phyloP scores from a whole-genome alignment of 2,888 invertebrate species.

The Eulithis prunata region DNA sequence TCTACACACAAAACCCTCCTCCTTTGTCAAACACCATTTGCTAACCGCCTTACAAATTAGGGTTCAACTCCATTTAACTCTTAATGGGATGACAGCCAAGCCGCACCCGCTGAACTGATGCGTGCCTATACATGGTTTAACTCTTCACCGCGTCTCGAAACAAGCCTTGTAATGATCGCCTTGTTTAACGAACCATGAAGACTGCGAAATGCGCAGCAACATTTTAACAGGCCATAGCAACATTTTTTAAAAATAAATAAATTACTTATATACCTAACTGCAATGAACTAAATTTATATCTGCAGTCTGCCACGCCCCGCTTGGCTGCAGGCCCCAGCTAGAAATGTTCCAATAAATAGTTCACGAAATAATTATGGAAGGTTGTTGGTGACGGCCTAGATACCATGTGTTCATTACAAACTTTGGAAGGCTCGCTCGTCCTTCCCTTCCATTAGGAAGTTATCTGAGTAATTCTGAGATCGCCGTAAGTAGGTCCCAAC shows the following conservation, averaged over 20 bases:
- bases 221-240: slow-evolving; percentile 6
- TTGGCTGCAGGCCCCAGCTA: slow-evolving; percentile 45
- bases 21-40: slow-evolving; percentile 43
- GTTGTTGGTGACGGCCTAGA: slow-evolving; percentile 41
- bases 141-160: slow-evolving; percentile 3
- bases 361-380: slow-evolving; percentile 45
- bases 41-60: slow-evolving; percentile 39
- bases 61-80: slow-evolving; percentile 22
- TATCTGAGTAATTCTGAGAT: slow-evolving; percentile 44
- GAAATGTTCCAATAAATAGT: slow-evolving; percentile 50
- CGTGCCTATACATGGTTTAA: slow-evolving; percentile 11
- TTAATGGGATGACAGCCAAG: slow-evolving; percentile 9
- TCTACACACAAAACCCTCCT: slow-evolving; percentile 42
- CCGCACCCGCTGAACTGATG: slow-evolving; percentile 3
- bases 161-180: slow-evolving; percentile 6
- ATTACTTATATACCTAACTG: slow-evolving; percentile 45
- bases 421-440: slow-evolving; percentile 42
- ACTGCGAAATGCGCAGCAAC: slow-evolving; percentile 1
- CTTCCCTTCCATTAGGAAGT: slow-evolving; percentile 47
- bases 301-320: slow-evolving; percentile 40
- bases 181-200: slow-evolving; percentile 11
- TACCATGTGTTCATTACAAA: slow-evolving; percentile 49
- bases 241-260: slow-evolving; percentile 50
- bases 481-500: slow-evolving; percentile 40
- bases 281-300: slow-evolving; percentile 51